Conservation (phyloP, 1,140 invertebrate species). For the Musca vetustissima region DNA sequence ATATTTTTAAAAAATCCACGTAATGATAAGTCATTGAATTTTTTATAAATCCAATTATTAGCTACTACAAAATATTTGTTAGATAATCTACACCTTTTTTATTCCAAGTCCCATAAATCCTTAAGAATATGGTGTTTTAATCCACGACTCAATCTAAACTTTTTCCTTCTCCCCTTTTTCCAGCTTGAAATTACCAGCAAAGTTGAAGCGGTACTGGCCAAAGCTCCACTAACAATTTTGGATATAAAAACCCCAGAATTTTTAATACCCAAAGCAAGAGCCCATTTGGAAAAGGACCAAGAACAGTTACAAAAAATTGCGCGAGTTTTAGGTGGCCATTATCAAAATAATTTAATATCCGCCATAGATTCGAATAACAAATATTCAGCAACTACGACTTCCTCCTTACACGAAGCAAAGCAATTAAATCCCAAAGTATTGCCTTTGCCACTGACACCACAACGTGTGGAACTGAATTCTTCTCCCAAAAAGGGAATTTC, state of each 20-base stretch:
- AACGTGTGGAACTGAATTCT: no score
- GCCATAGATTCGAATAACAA: constrained; percentile 20
- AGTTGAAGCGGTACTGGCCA: constrained; percentile 66
- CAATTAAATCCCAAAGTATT: background rate
- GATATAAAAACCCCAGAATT: constrained; percentile 66
- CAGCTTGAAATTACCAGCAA: constrained; percentile 69
- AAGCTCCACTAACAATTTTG: constrained; percentile 72
- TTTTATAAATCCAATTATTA: no score
- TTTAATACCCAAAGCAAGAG: constrained; percentile 42
- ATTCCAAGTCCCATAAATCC: no score
- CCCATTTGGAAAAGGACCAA: constrained; percentile 32
- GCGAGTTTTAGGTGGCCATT: constrained; percentile 35
- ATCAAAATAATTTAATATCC: constrained; percentile 42
- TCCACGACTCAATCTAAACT: no score
- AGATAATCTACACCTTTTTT: no score
- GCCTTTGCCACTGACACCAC: background rate
- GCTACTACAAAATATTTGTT: no score
- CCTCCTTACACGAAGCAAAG: background rate
- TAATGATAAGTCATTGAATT: no score
- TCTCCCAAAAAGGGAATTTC: background rate
- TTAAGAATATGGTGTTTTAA: no score
- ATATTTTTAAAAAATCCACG: no score
- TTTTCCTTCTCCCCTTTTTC: constrained; percentile 50
- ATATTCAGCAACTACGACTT: background rate
- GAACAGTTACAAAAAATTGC: background rate